These are phyloP conservation scores for Pemphigus obesinymphae DNA, from an alignment of 1,140 invertebrate species.

Conservation along the genomic window DNA sequence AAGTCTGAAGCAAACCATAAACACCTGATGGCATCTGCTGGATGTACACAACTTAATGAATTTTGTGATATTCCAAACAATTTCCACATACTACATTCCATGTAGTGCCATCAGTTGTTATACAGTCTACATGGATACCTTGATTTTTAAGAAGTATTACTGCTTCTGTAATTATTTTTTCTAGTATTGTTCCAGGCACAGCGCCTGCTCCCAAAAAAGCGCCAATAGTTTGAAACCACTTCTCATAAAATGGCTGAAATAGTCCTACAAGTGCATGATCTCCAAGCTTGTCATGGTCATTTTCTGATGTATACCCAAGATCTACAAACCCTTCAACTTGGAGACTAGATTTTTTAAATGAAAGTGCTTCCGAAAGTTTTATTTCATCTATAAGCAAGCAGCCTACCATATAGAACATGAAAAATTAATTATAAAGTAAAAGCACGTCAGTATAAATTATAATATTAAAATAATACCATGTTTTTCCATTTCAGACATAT, in stretches of 20 bases:
- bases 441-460: too few species aligned
- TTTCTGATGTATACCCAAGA: not conserved
- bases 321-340: not conserved
- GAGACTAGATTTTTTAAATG: not conserved
- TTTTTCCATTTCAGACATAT: too few species aligned
- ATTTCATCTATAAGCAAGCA: constrained; percentile 4
- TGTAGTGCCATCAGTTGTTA: not conserved
- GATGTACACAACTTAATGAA: too few species aligned
- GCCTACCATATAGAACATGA: not conserved
- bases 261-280: not conserved
- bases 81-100: too few species aligned
- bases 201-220: not conserved
- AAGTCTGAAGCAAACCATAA: too few species aligned
- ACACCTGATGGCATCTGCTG: too few species aligned
- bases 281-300: not conserved
- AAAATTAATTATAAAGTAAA: too few species aligned
- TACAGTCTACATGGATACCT: not conserved
- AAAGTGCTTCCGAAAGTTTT: not conserved
- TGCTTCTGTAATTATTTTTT: not conserved
- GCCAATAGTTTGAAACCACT: not conserved
- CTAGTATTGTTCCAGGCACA: not conserved
- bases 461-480: too few species aligned
- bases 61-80: too few species aligned
- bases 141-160: not conserved
- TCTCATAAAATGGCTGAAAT: not conserved